phyloP scores from a whole-genome alignment of 2,797 vertebrate genomes.

The Enteromius trimaculatus region DNA sequence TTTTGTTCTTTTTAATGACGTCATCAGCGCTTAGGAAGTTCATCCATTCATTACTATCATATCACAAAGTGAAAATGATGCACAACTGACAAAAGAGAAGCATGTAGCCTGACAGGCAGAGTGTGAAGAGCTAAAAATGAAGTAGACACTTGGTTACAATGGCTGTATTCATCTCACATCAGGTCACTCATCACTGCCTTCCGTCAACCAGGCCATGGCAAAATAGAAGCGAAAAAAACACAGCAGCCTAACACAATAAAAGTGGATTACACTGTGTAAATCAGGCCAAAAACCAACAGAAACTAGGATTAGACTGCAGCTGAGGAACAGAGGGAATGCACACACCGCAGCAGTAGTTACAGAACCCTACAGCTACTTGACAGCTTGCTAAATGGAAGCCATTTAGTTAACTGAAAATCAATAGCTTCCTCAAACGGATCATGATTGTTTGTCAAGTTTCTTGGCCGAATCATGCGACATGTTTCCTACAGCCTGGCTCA shows the following conservation, averaged over 20 bases:
- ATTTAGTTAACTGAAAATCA: constrained; percentile 64
- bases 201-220: constrained; percentile 8
- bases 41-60: background rate
- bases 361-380: constrained; percentile 40
- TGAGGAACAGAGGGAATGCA: constrained; percentile 34
- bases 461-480: constrained; percentile 49
- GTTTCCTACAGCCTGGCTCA: constrained; percentile 40
- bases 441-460: constrained; percentile 60
- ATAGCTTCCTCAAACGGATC: constrained; percentile 56
- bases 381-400: constrained; percentile 60
- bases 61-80: background rate
- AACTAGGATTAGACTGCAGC: constrained; percentile 43
- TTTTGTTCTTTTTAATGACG: background rate
- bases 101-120: background rate
- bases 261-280: constrained; percentile 38
- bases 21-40: background rate
- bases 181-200: constrained; percentile 27
- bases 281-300: constrained; percentile 44
- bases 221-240: constrained; percentile 34
- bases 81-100: background rate
- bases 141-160: constrained; percentile 6
- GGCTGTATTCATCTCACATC: constrained; percentile 31
- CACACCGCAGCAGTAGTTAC: constrained; percentile 43
- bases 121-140: constrained; percentile 22
- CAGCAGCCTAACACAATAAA: constrained; percentile 41